A percentile compares a stretch with the other conserved stretches of the same genome.
Conservation (phyloP, 2,888 invertebrate genomes). For the Periphyllus acericola region DNA sequence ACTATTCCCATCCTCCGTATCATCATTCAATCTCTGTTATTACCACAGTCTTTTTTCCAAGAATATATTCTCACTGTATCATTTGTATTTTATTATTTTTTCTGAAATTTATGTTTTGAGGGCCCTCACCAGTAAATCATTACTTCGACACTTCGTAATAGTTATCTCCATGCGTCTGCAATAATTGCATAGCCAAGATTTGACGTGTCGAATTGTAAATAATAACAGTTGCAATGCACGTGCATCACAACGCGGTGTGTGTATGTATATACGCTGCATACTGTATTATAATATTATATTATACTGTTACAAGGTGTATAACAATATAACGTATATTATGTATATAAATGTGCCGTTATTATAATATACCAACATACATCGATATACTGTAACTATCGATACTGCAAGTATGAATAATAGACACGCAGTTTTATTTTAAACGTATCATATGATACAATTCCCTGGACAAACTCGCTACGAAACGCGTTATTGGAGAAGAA, state of each 20-base stretch:
- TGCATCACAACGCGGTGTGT: too few relatives aligned
- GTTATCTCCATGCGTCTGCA: not conserved
- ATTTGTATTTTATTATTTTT: not conserved
- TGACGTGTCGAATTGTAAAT: constrained; percentile 31
- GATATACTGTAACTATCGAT: not conserved
- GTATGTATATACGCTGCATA: not conserved
- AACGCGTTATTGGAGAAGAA: not conserved
- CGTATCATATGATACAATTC: not conserved
- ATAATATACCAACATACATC: not conserved
- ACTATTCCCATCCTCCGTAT: not conserved
- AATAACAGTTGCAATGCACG: not conserved
- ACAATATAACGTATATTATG: not conserved
- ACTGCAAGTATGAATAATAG: not conserved
- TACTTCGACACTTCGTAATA: not conserved
- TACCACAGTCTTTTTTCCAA: not conserved
- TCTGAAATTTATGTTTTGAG: not conserved
- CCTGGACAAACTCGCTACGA: not conserved
- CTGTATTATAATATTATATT: not conserved
- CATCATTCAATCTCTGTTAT: not conserved
- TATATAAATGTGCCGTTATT: not conserved
- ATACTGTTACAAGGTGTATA: not conserved
- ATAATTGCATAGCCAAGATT: not conserved
- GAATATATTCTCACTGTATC: not conserved
- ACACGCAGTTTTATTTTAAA: not conserved
- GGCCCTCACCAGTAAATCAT: not conserved